A percentile compares a stretch with the other conserved stretches of the same genome.
phyloP scores from a whole-genome alignment of 2,797 vertebrate genomes.

The Limnodromus scolopaceus region DNA sequence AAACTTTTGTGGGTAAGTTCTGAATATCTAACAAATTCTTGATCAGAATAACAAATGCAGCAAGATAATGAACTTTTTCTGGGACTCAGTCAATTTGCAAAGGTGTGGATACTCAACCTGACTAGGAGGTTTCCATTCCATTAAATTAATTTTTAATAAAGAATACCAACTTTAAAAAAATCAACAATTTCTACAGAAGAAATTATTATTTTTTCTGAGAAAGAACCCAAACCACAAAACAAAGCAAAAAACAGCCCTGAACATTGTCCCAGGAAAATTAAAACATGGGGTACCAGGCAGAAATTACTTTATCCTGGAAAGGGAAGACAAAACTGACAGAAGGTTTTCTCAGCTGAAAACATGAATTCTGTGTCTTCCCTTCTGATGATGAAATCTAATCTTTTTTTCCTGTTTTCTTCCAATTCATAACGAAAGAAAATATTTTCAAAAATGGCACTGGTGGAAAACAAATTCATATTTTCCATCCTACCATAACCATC shows the following conservation, averaged over 20 bases:
- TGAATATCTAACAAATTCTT: background rate
- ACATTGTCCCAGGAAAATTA: background rate
- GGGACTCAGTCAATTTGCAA: background rate
- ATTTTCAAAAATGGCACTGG: background rate
- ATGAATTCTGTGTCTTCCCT: background rate
- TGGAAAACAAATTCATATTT: background rate
- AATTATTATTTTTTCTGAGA: background rate
- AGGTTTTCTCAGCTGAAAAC: background rate
- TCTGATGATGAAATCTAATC: background rate
- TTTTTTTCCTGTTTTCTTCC: background rate
- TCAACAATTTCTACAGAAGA: background rate
- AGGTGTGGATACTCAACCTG: background rate
- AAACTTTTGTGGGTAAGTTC: background rate
- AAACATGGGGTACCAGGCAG: background rate
- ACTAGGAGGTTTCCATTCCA: background rate
- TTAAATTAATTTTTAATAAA: background rate
- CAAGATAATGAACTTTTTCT: background rate
- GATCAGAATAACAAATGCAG: background rate
- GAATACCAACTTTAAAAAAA: background rate
- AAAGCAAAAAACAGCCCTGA: background rate
- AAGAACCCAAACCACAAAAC: rapidly evolving
- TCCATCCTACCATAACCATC: background rate
- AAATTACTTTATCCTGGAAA: background rate
- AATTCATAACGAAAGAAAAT: background rate
- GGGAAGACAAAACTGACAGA: background rate